Evolutionary conservation across 1,140 invertebrate species (phyloP).

Genomic region (Drosophila seguyi): DNA sequence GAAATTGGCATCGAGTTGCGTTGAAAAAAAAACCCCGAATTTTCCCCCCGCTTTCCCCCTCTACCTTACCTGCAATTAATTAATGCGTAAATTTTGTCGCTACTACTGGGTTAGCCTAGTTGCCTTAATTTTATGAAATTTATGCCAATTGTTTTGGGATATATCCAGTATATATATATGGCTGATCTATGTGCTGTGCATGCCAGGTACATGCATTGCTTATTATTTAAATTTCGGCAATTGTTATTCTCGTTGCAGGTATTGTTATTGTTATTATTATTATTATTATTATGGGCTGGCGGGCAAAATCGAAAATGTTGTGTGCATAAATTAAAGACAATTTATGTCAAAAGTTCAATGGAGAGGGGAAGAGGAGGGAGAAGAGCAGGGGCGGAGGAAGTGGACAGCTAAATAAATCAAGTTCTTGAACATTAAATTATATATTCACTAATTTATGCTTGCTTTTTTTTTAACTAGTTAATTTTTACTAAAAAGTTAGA

Average conservation of each 20-base stretch:
- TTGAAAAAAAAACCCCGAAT: slow-evolving; percentile 15
- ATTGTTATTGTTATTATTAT: slow-evolving; percentile 25
- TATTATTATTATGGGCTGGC: slow-evolving; percentile 8
- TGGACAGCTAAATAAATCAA: slow-evolving; percentile 4
- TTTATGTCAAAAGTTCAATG: slow-evolving; percentile 67
- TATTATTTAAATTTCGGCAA: slow-evolving; percentile 63
- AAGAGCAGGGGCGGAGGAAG: not conserved
- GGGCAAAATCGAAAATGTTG: slow-evolving; percentile 38
- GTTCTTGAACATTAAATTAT: not conserved
- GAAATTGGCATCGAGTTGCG: slow-evolving; percentile 34
- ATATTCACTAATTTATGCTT: not conserved
- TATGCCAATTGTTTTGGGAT: slow-evolving; percentile 36
- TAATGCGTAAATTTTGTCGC: slow-evolving; percentile 46
- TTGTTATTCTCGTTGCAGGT: slow-evolving; percentile 31
- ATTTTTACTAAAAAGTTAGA: not conserved
- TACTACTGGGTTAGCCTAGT: slow-evolving; percentile 31
- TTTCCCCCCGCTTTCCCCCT: not conserved
- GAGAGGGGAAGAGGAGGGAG: not conserved
- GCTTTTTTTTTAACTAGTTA: not conserved
- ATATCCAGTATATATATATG: slow-evolving; percentile 9
- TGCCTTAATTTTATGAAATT: slow-evolving; percentile 39
- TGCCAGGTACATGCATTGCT: slow-evolving; percentile 7
- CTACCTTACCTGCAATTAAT: slow-evolving; percentile 36
- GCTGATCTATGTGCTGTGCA: slow-evolving; percentile 14
- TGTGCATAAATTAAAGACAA: slow-evolving; percentile 73